phyloP scores from a whole-genome alignment of 2,797 vertebrate genomes.

The Coranthus polyacanthus region DNA sequence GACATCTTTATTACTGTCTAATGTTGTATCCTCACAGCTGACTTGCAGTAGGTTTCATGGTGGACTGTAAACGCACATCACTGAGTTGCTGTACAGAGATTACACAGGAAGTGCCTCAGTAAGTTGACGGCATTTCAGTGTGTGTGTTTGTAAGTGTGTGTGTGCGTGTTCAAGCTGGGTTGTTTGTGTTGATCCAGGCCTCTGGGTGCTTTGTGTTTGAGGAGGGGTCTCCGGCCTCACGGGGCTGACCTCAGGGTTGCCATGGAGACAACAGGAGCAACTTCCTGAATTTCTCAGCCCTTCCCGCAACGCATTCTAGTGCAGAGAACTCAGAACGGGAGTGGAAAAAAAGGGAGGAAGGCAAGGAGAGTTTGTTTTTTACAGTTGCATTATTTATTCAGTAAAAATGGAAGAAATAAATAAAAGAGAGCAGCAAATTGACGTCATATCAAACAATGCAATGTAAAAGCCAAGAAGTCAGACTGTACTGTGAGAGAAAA shows the following conservation, averaged over 20 bases:
- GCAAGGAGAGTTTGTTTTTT: slow-evolving; percentile 22
- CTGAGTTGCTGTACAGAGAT: slow-evolving; percentile 20
- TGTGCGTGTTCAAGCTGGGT: slow-evolving; percentile 25
- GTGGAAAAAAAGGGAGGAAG: slow-evolving; percentile 28
- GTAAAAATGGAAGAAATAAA: slow-evolving; percentile 1
- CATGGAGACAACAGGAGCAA: slow-evolving; percentile 77
- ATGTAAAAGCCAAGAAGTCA: not conserved
- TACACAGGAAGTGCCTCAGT: slow-evolving; percentile 56
- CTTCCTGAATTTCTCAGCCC: slow-evolving; percentile 81
- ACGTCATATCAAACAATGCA: not conserved
- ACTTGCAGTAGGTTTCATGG: slow-evolving; percentile 10
- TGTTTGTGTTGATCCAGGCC: slow-evolving; percentile 82
- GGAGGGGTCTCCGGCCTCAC: slow-evolving; percentile 81
- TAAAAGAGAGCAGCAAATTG: not conserved
- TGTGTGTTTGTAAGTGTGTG: slow-evolving; percentile 28
- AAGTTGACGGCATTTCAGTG: slow-evolving; percentile 30
- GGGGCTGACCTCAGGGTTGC: slow-evolving; percentile 76
- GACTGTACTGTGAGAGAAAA: not conserved
- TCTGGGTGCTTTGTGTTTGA: slow-evolving; percentile 80
- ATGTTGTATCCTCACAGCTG: not conserved
- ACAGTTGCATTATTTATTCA: slow-evolving; percentile 14
- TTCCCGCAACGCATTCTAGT: slow-evolving; percentile 60
- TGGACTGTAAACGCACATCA: not conserved
- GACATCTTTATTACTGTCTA: not conserved
- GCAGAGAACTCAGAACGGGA: slow-evolving; percentile 31